phyloP scores from a whole-genome alignment of 2,113 vertebrate species.

The Polypterus bichir region DNA sequence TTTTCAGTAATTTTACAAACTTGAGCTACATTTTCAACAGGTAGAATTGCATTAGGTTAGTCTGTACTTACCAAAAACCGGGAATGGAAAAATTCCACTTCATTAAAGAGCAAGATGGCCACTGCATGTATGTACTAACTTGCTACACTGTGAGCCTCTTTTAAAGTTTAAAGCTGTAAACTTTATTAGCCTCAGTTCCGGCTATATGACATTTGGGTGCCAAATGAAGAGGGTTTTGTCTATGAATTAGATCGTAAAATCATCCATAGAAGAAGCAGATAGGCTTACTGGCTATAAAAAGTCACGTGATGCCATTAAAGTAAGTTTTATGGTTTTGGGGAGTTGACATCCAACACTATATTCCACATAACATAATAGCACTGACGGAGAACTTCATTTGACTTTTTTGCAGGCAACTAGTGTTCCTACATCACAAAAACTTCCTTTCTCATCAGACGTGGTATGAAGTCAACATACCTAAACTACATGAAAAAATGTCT shows the following conservation, averaged over 20 bases:
- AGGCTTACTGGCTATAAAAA: conserved; percentile 98
- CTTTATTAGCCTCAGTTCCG: conserved; percentile 92
- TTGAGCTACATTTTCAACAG: conserved; percentile 32
- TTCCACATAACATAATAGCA: conserved; percentile 99
- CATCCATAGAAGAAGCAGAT: conserved; percentile 96
- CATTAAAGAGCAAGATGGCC: conserved; percentile 63
- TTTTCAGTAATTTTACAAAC: not conserved
- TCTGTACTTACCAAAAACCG: conserved; percentile 75
- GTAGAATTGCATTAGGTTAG: conserved; percentile 27
- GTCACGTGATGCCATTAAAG: conserved; percentile 99
- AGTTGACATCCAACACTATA: conserved; percentile 98
- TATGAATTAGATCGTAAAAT: conserved; percentile 99
- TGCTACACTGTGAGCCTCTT: conserved; percentile 64
- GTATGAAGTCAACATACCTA: conserved; percentile 40
- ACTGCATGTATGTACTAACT: conserved; percentile 58
- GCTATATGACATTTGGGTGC: conserved; percentile 93
- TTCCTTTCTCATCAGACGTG: conserved; percentile 29
- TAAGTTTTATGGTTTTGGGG: conserved; percentile 99
- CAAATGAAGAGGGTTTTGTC: conserved; percentile 98
- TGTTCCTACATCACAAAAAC: conserved; percentile 68
- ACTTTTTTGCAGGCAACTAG: conserved; percentile 86
- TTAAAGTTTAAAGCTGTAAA: conserved; percentile 88
- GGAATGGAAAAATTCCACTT: conserved; percentile 63
- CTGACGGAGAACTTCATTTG: conserved; percentile 91
- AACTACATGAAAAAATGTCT: conserved; percentile 60